Evolutionary conservation across 2,888 invertebrate genomes (phyloP), one percentile per base, ranked within the genome.

Genomic region (Cryptocheilus praepositus): DNA sequence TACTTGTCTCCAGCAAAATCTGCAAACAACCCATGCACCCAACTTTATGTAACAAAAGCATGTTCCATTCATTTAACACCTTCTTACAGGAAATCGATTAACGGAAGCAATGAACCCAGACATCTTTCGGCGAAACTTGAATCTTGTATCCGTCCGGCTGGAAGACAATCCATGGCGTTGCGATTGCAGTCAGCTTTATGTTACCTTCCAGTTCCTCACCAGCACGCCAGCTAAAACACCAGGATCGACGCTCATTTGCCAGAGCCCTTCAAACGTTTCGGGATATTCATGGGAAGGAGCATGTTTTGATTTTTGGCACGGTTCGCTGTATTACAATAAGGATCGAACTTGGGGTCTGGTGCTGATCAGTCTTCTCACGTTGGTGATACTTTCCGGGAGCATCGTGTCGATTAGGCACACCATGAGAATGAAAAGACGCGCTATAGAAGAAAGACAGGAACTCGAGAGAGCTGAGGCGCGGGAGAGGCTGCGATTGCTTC

Each of bases 121-220:
- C 0, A 91, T 91, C 81, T 94, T 95, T 81, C 90, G 90, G 0
- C 89, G 90, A 1, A 93, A 93, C 85, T 89, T 90, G 11, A 91
- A 91, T 71, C 87, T 94, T 53, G 89, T 90, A 68, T 89, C 90
- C 61, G 85, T 95, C n/a, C 90, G 91, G 82, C 83, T 95, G 54
- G 90, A 91, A 16, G 94, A 95, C 80, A 95, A 95, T 86, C 93
- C 93, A 74, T 95, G 95, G 95, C 90, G 93, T 68, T 95, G 95
- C 84, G 93, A 94, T 71, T 95, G 95, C 80, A 76, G 80, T 0
- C 90, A 92, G 21, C 91, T 95, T 84, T 90, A 91, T 62, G 90
- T 91, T 11, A 92, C 93, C 81, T 94, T 92, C 76, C 90, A 91
- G 67, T 94, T 89, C 83, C 82, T 94, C 15, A 92, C 91, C 0